Evolutionary conservation across 1,140 invertebrate species (phyloP), one percentile per base, ranked within the genome.

Genomic region (Camponotus floridanus): DNA sequence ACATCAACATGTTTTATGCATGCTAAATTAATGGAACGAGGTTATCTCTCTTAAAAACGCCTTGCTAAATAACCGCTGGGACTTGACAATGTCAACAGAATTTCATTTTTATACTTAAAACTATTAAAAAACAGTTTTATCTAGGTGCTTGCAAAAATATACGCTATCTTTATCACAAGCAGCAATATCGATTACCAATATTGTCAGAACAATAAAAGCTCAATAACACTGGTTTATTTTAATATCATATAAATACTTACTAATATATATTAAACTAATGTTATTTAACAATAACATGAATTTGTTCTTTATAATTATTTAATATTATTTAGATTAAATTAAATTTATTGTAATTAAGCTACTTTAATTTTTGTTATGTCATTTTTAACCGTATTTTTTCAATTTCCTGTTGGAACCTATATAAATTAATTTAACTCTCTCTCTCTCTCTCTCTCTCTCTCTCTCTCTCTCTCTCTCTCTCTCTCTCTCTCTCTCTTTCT

Each of bases 11-110:
- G 78, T 59, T 80, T 80, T 65, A 80, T 80, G 78, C 65, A 80
- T 70, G 65, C 65, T 71, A 80, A 80, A 80, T 80, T 80, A 80
- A 80, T 80, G 78, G 78, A 80, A 80, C 78, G 48, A 80, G 78
- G 78, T 51, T 36, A 80, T 26, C 65, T 39, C 65, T n/a, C 65
- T 67, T 80, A 80, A 80, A 80, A 80, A 80, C 57, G 48, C 15
- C 8, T n/a, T 11, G 39, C 64, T 80, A 57, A 70, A 80, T 80
- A 80, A 80, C 51, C 65, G n/a, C 48, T 18, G 21, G 11, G 78
- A 80, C 45, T 33, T 39, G 64, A 68, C 64, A 70, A n/a, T 80
- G 78, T 80, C 48, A 80, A 71, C 65, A 71, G 48, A 80, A 80
- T 70, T 57, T 57, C 5, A 36, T 80, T 80, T 80, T 80, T 80